Conservation (phyloP, 1,140 invertebrate genomes). For the Battus philenor region DNA sequence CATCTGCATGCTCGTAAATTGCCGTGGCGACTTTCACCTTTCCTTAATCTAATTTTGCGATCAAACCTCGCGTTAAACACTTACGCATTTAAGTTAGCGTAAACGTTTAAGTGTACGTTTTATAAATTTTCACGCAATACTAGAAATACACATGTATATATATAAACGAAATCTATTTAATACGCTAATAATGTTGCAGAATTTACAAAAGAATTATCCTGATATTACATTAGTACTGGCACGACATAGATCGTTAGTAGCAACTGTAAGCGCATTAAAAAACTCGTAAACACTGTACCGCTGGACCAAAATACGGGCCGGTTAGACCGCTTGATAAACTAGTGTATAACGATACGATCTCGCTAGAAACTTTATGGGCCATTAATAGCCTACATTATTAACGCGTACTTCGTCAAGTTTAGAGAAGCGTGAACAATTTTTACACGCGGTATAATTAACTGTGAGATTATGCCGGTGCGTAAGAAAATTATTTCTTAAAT, state of each 20-base stretch:
- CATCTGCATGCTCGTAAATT: conserved; percentile 17
- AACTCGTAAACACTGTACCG: conserved; percentile 7
- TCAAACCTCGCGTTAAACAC: conserved; percentile 8
- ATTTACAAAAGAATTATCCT: too few species aligned
- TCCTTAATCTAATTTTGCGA: conserved; percentile 15
- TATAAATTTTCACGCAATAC: too few species aligned
- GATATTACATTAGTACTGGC: too few species aligned
- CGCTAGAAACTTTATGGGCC: conserved; percentile 37
- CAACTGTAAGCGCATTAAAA: conserved; percentile 10
- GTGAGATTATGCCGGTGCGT: conserved; percentile 11
- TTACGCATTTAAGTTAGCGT: not conserved
- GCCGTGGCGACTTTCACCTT: conserved; percentile 16
- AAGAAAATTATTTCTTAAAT: not conserved
- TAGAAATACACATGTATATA: too few species aligned
- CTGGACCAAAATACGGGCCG: conserved; percentile 16
- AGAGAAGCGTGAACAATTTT: conserved; percentile 38
- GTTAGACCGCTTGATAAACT: conserved; percentile 5
- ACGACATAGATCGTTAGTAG: conserved; percentile 3
- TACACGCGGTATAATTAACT: conserved; percentile 32
- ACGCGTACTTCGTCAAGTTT: conserved; percentile 24
- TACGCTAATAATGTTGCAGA: too few species aligned
- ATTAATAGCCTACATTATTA: conserved; percentile 28
- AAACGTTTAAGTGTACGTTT: not conserved
- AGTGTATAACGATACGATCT: conserved; percentile 26
- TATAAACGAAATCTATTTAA: too few species aligned